These are phyloP conservation scores for Chrysolina oricalcia DNA, from an alignment of 2,888 invertebrate species.

Conservation along the genomic window DNA sequence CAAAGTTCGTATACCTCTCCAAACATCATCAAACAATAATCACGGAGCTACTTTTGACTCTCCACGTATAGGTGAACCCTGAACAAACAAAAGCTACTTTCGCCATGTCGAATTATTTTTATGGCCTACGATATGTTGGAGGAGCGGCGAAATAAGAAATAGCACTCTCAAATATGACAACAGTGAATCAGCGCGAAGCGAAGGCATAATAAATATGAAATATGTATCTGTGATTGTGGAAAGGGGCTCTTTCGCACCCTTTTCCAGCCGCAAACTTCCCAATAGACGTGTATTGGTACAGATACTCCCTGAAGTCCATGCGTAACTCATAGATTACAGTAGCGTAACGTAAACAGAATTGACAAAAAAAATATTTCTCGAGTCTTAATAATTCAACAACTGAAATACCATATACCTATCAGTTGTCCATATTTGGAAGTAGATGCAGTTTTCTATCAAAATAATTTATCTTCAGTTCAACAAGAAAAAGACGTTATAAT, in stretches of 20 bases:
- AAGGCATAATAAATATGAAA: slow-evolving; percentile 68
- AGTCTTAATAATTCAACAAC: no score
- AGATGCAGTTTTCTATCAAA: no score
- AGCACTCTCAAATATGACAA: slow-evolving; percentile 66
- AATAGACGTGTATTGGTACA: slow-evolving; percentile 59
- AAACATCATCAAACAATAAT: no score
- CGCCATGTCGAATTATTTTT: slow-evolving; percentile 56
- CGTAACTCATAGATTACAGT: slow-evolving; percentile 21
- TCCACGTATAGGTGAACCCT: neutral
- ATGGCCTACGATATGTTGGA: slow-evolving; percentile 43
- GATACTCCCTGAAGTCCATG: slow-evolving; percentile 31
- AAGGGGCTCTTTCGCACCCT: slow-evolving; percentile 51
- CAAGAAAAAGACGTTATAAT: no score
- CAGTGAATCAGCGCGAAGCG: slow-evolving; percentile 67
- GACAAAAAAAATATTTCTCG: no score
- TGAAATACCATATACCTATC: no score
- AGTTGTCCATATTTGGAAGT: no score
- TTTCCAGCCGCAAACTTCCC: slow-evolving; percentile 53
- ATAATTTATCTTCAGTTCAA: no score
- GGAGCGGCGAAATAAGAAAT: slow-evolving; percentile 64
- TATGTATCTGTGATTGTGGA: slow-evolving; percentile 67
- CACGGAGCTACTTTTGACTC: no score
- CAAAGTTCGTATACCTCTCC: no score
- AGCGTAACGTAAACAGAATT: neutral
- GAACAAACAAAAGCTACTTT: slow-evolving; percentile 19